Evolutionary conservation across 2,113 vertebrate genomes (phyloP), one percentile per base, ranked within the genome.

Genomic region (Hyperopisus bebe): DNA sequence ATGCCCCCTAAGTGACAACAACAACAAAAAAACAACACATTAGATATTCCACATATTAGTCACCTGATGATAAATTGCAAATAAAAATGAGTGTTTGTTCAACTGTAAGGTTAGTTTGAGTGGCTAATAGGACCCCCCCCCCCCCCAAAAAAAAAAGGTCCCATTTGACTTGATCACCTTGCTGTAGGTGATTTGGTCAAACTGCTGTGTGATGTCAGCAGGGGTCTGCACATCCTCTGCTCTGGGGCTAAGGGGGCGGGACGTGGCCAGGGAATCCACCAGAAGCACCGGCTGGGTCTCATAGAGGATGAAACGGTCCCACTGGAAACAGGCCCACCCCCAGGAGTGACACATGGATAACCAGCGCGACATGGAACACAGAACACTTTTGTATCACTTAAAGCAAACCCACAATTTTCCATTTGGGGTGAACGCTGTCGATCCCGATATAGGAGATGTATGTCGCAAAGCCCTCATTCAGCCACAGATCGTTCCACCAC

Each of bases 401-500:
- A 50, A 19, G 88, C n/a, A 27, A 74, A 91, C 96, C 93, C 94
- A 99, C 98, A 0, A 97, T 93, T 7, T 92, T 87, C 96, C 98
- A 98, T 0, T 0, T 0, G 0, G 88, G 35, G 77, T 97, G 95
- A 0, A 92, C 94, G 0, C 31, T 0, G 74, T 98, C 5, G 0
- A 97, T 94, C 0, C 97, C 98, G 46, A 96, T 58, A 87, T 95
- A 95, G 31, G 98, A 93, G 88, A 97, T 94, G 0, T 98, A 99
- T 0, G 95, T 97, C 55, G 98, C 97, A 0, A 99, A 97, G 85
- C 98, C 98, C 88, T 99, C 98, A 0, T 98, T 99, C 90, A 99
- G 95, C 98, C 98, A 99, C 77, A 98, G 50, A 39, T 98, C 96
- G 0, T 97, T 99, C 98, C 98, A 99, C 98, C 98, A 99, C 5